Base-by-base conservation (phyloP, 2,888 invertebrate species). In the Atethmia centrago region DNA sequence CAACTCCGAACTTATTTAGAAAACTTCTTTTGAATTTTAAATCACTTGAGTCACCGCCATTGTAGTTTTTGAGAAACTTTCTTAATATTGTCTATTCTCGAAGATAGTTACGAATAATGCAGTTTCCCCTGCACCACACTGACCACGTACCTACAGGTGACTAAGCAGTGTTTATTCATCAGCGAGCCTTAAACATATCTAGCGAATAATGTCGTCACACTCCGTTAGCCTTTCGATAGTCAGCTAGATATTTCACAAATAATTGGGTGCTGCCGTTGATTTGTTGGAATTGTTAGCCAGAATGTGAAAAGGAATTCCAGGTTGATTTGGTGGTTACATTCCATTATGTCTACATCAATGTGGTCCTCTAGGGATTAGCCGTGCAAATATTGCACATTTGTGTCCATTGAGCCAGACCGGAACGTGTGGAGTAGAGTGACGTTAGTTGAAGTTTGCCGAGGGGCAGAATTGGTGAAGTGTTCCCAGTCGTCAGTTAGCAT, bases 401-500 rank as follows among this genome's bases (percentile, higher is more conserved):
- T 66, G 49, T 53, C 36, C 59, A 74, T 49, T 70, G 36, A 51
- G 12, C 19, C 36, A 58, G 58, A 65, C 40, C 21, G 67, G 42
- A 56, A 40, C 49, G 59, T 77, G 66, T 68, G 42, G 53, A 66
- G 51, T 59, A 31, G 56, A 65, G 59, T 78, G 75, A 80, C 40
- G 67, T 9, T 65, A 65, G 73, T 63, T 40, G 36, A 73, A 47
- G 61, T 79, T 80, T 74, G 70, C 65, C 28, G 77, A 79, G 74
- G 74, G 79, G 74, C 76, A 51, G 77, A 80, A 84, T 80, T 77
- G 70, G 67, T 86, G 67, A 79, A 83, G 83, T 80, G 82, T 67
- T 78, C 73, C 79, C 61, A 70, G 71, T 82, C 76, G 84, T 80
- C 82, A 79, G 79, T 85, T 82, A 86, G 69, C 86, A 87, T 88